These are phyloP conservation scores for Odontamblyopus lacepedii DNA, from an alignment of 2,797 vertebrate genomes.

Conservation along the genomic window DNA sequence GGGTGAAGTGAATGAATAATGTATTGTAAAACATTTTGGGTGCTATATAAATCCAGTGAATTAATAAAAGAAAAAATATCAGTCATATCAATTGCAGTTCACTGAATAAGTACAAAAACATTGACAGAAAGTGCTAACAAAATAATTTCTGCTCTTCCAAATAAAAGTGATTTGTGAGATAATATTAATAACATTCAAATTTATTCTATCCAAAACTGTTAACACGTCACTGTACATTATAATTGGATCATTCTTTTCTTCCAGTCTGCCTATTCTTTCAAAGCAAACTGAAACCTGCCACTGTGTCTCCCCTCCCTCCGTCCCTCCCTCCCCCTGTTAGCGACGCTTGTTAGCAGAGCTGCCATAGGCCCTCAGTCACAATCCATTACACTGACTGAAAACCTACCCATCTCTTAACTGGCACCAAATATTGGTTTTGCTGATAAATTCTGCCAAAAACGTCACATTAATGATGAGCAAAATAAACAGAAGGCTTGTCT, in stretches of 20 bases:
- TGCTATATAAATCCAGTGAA: too few relatives aligned
- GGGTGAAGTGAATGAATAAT: too few relatives aligned
- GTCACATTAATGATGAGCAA: conserved; percentile 61
- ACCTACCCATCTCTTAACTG: conserved; percentile 53
- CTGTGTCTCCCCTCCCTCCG: conserved; percentile 19
- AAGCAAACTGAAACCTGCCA: conserved; percentile 53
- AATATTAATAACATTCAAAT: neutral
- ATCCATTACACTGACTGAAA: conserved; percentile 58
- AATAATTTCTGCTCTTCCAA: neutral
- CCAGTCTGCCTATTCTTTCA: conserved; percentile 23
- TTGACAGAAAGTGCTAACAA: neutral
- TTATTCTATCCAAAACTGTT: conserved; percentile 10
- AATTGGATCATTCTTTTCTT: conserved; percentile 38
- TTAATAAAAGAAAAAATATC: too few relatives aligned
- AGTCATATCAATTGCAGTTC: too few relatives aligned
- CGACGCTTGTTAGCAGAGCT: conserved; percentile 63
- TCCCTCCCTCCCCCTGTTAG: conserved; percentile 35
- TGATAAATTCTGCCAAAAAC: conserved; percentile 51
- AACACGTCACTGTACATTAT: conserved; percentile 24
- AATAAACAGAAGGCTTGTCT: conserved; percentile 65
- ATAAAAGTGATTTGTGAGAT: too few relatives aligned
- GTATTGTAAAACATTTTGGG: too few relatives aligned
- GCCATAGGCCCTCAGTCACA: conserved; percentile 60
- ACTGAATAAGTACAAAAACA: too few relatives aligned
- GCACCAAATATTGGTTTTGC: conserved; percentile 76